Evolutionary conservation across 2,113 vertebrate genomes (phyloP).

Genomic region (Corythornis cristatus): DNA sequence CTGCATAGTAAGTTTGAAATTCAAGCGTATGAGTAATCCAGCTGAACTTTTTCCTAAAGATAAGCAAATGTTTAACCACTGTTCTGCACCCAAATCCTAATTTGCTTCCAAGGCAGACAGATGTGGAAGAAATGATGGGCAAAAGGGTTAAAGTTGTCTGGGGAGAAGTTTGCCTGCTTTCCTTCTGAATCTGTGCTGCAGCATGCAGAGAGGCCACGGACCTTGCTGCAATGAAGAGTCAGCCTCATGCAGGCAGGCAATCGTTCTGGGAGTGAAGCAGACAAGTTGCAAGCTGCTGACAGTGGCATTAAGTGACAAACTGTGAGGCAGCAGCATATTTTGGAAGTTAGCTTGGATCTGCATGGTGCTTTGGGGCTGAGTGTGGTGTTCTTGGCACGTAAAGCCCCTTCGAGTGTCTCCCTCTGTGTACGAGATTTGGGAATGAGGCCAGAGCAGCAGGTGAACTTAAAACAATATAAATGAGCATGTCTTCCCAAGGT

Average conservation of each 20-base stretch:
- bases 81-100: not conserved
- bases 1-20: slow-evolving; percentile 29
- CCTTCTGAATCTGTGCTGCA: not conserved
- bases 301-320: not conserved
- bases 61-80: not conserved
- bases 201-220: not conserved
- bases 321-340: not conserved
- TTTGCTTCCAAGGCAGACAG: not conserved
- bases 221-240: not conserved
- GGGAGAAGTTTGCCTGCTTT: not conserved
- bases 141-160: not conserved
- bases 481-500: not conserved
- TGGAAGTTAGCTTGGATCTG: not conserved
- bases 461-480: not conserved
- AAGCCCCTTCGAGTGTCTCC: accelerated
- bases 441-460: not conserved
- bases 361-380: accelerated
- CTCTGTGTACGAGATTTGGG: not conserved
- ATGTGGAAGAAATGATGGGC: not conserved
- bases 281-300: not conserved
- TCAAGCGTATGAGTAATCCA: slow-evolving; percentile 50
- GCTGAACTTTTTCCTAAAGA: slow-evolving; percentile 16
- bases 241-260: not conserved
- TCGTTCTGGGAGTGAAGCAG: not conserved
- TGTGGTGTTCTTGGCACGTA: accelerated